phyloP scores from a whole-genome alignment of 2,797 vertebrate species.

The Typhlichthys eigenmanni region DNA sequence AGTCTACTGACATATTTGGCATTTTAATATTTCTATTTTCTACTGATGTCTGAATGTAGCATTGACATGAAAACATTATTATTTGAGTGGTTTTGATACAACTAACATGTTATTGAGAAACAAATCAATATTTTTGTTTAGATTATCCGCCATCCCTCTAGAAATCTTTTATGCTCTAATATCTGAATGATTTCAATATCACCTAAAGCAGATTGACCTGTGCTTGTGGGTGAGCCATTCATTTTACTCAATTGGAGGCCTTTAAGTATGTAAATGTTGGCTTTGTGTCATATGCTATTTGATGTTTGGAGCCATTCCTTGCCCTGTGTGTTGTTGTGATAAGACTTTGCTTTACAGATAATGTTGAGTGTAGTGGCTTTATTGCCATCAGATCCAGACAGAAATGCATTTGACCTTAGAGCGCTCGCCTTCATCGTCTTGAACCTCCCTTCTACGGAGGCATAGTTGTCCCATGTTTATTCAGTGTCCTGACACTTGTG shows the following conservation, averaged over 20 bases:
- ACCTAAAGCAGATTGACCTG: not conserved
- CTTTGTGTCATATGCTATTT: constrained; percentile 67
- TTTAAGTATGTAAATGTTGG: constrained; percentile 66
- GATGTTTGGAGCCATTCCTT: constrained; percentile 70
- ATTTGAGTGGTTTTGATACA: constrained; percentile 26
- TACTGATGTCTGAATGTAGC: not conserved
- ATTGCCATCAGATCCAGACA: constrained; percentile 60
- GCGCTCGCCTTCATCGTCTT: constrained; percentile 24
- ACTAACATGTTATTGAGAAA: not conserved
- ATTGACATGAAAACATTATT: constrained; percentile 8
- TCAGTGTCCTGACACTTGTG: constrained; percentile 69
- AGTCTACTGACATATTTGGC: not conserved
- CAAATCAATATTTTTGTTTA: no score
- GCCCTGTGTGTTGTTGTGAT: constrained; percentile 61
- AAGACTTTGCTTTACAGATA: constrained; percentile 60
- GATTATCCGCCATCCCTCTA: no score
- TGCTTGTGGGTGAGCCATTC: not conserved
- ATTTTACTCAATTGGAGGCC: constrained; percentile 36
- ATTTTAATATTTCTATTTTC: not conserved
- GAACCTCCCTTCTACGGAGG: constrained; percentile 51
- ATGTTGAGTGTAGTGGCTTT: constrained; percentile 40
- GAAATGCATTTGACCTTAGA: constrained; percentile 59
- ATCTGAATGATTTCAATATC: no score
- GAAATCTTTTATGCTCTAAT: no score
- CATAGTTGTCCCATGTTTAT: constrained; percentile 61